These are phyloP conservation scores for Ctenicera cuprea DNA, from an alignment of 2,888 invertebrate species.

Conservation along the genomic window DNA sequence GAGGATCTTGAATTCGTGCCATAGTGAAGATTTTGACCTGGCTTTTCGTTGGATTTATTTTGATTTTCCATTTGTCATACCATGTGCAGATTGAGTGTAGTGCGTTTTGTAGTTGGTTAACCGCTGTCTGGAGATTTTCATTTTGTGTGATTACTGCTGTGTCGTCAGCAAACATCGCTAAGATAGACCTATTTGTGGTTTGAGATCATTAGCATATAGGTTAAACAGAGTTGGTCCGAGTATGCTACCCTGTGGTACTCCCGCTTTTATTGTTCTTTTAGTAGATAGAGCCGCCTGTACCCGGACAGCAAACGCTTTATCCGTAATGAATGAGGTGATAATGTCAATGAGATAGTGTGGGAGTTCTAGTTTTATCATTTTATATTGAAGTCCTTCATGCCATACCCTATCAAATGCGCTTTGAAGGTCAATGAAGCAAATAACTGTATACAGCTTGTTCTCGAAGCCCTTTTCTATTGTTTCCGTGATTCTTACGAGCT, in stretches of 20 bases:
- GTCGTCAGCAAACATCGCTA: constrained; percentile 1
- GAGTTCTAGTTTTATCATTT: constrained; percentile 12
- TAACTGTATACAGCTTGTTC: constrained; percentile 16
- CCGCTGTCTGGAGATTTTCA: constrained; percentile 10
- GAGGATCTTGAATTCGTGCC: constrained; percentile 13
- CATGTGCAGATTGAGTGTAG: constrained; percentile 4
- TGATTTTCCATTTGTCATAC: constrained; percentile 21
- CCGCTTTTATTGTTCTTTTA: constrained; percentile 14
- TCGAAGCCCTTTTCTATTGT: constrained; percentile 22
- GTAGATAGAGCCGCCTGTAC: constrained; percentile 7
- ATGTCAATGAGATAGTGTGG: constrained; percentile 2
- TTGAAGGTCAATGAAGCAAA: constrained; percentile 23
- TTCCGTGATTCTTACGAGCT: constrained; percentile 12
- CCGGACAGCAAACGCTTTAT: constrained; percentile 13
- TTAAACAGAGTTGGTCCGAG: constrained; percentile 20
- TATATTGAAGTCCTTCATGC: constrained; percentile 14
- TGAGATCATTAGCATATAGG: constrained; percentile 12
- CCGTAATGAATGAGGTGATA: constrained; percentile 22
- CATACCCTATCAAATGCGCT: too few relatives aligned
- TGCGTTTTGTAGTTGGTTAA: constrained; percentile 16
- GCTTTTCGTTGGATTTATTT: constrained; percentile 24
- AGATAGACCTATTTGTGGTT: constrained; percentile 10
- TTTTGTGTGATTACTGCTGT: too few relatives aligned
- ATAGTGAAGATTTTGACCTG: constrained; percentile 20
- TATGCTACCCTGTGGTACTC: constrained; percentile 14